Percentiles rank a stretch among this genome's conserved stretches.
Conservation (phyloP, 2,888 invertebrate species). For the Embidobia sp. region DNA sequence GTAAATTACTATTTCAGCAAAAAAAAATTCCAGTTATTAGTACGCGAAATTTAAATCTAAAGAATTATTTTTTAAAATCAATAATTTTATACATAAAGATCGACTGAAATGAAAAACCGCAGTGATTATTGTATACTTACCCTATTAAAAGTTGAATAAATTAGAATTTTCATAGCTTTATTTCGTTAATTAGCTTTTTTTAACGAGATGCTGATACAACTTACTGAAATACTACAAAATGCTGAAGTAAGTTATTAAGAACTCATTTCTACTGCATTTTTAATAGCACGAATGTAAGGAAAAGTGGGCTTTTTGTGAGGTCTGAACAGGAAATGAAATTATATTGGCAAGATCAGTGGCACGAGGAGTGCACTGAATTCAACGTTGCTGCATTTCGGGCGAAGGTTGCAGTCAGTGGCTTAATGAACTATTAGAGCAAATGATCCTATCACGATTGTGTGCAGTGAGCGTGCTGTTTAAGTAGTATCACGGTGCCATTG, state of each 20-base stretch:
- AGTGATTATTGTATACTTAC: no score
- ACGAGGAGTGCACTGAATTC: slow-evolving; percentile 29
- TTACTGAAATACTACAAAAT: no score
- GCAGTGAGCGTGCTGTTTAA: slow-evolving; percentile 47
- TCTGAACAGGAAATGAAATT: slow-evolving; percentile 16
- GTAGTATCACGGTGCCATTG: slow-evolving; percentile 23
- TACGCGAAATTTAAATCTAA: no score
- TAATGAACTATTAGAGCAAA: slow-evolving; percentile 65
- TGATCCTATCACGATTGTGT: slow-evolving; percentile 60
- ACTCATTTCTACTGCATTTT: not conserved
- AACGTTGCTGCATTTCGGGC: slow-evolving; percentile 21
- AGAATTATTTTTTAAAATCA: no score
- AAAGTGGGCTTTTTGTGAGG: slow-evolving; percentile 16
- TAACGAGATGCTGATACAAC: no score
- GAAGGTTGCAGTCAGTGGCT: slow-evolving; percentile 44
- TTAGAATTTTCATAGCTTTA: no score
- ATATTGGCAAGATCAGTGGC: slow-evolving; percentile 17
- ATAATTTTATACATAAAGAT: no score
- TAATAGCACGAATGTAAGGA: not conserved
- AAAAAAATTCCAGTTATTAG: no score
- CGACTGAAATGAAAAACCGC: no score
- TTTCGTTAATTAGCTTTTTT: no score
- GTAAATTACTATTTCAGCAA: no score
- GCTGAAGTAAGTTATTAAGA: slow-evolving; percentile 19
- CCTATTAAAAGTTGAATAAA: no score